Conservation (phyloP, 2,113 vertebrate genomes). For the Lophura nycthemera region DNA sequence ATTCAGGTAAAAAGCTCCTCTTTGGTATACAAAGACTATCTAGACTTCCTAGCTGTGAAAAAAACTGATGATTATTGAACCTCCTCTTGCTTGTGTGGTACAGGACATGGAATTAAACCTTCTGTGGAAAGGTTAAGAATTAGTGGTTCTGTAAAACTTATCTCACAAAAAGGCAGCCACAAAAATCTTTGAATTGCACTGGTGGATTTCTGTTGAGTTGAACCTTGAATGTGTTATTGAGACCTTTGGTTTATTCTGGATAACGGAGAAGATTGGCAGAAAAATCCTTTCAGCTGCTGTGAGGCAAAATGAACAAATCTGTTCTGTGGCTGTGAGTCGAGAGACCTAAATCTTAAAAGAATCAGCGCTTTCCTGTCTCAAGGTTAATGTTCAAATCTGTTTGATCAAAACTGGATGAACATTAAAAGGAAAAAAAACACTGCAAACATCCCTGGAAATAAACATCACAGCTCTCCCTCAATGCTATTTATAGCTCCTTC, state of each 20-base stretch:
- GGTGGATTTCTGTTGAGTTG: neutral
- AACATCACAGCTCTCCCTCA: constrained; percentile 41
- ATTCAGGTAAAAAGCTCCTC: neutral
- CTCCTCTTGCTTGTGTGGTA: neutral
- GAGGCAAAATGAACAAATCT: constrained; percentile 4
- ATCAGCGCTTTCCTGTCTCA: constrained; percentile 16
- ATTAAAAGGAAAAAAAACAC: constrained; percentile 19
- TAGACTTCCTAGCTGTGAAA: neutral
- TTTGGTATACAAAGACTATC: neutral
- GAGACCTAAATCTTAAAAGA: neutral
- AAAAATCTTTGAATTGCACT: neutral
- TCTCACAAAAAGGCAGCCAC: neutral
- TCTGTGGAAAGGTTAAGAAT: neutral
- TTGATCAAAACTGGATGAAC: constrained; percentile 34
- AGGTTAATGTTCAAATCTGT: constrained; percentile 19
- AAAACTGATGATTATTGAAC: neutral
- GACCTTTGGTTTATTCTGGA: neutral
- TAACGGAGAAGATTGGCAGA: neutral
- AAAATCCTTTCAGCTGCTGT: neutral
- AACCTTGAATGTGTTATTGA: neutral
- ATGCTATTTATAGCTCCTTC: constrained; percentile 50
- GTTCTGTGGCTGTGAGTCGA: neutral
- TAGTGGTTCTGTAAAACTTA: neutral
- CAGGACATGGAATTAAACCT: neutral
- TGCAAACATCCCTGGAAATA: constrained; percentile 47